Evolutionary conservation across 2,888 invertebrate genomes (phyloP).

Genomic region (Tenthredo distinguenda): DNA sequence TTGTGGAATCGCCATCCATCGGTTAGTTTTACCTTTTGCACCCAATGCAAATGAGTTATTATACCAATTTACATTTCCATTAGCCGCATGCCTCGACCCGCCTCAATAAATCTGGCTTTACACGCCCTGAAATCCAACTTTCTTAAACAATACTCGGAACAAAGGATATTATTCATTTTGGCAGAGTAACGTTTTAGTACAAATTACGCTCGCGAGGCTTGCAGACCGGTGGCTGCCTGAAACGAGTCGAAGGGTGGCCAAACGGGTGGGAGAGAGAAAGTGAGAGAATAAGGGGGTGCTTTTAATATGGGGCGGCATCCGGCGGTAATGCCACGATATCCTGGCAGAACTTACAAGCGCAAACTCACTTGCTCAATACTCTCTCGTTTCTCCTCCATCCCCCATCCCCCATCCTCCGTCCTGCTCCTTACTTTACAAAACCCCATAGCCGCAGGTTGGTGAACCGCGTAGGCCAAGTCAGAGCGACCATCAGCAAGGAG

Average conservation of each 20-base stretch:
- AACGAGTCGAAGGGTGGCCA: background rate
- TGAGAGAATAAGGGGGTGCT: background rate
- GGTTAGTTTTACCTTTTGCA: constrained; percentile 57
- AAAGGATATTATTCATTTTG: constrained; percentile 53
- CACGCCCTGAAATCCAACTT: constrained; percentile 51
- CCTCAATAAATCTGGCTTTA: constrained; percentile 62
- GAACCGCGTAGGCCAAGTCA: constrained; percentile 16
- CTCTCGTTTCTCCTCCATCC: background rate
- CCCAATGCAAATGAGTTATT: constrained; percentile 68
- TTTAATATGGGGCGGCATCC: constrained; percentile 52
- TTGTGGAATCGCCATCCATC: constrained; percentile 26
- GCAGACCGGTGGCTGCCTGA: constrained; percentile 7
- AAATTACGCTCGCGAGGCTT: constrained; percentile 44
- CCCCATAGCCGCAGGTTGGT: constrained; percentile 26
- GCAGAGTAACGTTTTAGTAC: constrained; percentile 51
- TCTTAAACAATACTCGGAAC: constrained; percentile 52
- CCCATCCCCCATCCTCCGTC: background rate
- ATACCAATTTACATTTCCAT: constrained; percentile 71
- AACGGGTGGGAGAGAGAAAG: background rate
- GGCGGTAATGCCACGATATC: constrained; percentile 52
- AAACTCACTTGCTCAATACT: constrained; percentile 28
- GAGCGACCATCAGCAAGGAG: constrained; percentile 12
- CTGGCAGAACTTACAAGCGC: constrained; percentile 46
- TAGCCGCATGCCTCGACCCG: constrained; percentile 61
- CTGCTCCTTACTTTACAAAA: constrained; percentile 1